These are phyloP conservation scores for Eubucco bourcierii DNA, from an alignment of 2,113 vertebrate genomes.

Conservation along the genomic window DNA sequence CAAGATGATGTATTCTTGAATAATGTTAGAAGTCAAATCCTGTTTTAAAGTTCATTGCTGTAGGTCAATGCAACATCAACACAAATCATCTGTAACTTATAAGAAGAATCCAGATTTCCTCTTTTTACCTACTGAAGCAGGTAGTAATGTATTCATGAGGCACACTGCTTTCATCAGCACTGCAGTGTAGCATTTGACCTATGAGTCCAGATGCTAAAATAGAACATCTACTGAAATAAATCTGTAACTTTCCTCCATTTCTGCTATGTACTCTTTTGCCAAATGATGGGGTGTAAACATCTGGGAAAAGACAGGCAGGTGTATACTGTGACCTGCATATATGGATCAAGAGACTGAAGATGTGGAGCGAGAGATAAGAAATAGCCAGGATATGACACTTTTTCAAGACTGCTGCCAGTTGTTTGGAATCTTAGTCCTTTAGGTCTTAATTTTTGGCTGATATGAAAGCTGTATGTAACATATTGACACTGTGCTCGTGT, in stretches of 20 bases:
- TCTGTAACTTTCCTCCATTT: neutral
- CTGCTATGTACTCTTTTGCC: neutral
- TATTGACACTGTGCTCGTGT: neutral
- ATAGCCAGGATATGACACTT: neutral
- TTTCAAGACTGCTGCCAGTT: neutral
- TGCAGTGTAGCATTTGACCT: neutral
- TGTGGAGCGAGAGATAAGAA: neutral
- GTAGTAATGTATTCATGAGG: neutral
- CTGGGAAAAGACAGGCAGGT: neutral
- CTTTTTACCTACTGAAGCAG: neutral
- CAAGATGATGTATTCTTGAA: neutral
- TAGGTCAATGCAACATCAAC: neutral
- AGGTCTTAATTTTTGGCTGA: neutral
- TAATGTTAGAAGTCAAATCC: neutral
- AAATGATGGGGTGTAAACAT: neutral
- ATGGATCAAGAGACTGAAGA: neutral
- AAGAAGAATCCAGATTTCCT: neutral
- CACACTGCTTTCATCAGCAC: accelerated
- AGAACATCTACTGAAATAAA: neutral
- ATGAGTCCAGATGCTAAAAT: neutral
- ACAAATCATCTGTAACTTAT: neutral
- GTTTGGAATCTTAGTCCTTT: neutral
- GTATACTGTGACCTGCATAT: neutral
- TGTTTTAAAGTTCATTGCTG: neutral
- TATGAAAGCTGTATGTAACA: neutral